A percentile compares a stretch with the other conserved stretches of the same genome.
Evolutionary conservation across 2,113 vertebrate species (phyloP).

Genomic region (Rhagologus leucostigma): DNA sequence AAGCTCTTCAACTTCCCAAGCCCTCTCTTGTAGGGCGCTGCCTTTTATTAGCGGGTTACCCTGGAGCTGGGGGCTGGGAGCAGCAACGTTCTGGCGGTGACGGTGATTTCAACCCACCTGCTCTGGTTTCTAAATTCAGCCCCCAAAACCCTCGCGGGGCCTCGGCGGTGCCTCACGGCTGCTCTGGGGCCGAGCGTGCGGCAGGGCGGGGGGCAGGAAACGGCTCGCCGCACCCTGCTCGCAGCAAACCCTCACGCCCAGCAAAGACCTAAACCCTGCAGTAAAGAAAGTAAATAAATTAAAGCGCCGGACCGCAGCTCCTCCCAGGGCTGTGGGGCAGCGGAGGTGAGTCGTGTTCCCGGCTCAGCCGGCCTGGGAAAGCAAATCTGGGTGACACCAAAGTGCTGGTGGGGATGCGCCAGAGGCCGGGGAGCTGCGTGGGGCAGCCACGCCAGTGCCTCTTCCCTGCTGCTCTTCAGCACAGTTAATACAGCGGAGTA

Average conservation of each 20-base stretch:
- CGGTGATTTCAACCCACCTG: not conserved
- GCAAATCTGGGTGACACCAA: rapidly evolving
- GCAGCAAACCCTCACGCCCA: not conserved
- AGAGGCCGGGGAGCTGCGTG: rapidly evolving
- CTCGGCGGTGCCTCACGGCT: not conserved
- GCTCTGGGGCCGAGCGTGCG: not conserved
- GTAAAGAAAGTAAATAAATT: not conserved
- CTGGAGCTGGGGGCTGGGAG: not conserved
- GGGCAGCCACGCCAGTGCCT: rapidly evolving
- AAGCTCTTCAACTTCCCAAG: not conserved
- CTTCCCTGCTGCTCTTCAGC: not conserved
- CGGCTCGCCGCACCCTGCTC: conserved; percentile 8
- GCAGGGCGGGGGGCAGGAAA: conserved; percentile 43
- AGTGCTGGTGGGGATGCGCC: not conserved
- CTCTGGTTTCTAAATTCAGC: not conserved
- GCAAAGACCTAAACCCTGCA: not conserved
- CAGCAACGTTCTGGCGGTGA: rapidly evolving
- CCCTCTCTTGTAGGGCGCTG: not conserved
- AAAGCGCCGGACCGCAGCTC: not conserved
- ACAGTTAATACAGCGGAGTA: not conserved
- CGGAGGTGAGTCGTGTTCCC: not conserved
- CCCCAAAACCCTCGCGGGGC: not conserved
- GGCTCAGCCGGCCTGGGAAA: not conserved
- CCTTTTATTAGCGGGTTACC: not conserved
- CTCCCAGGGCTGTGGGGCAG: not conserved